phyloP scores from a whole-genome alignment of 2,113 vertebrate species.

The Chloropsis hardwickii region DNA sequence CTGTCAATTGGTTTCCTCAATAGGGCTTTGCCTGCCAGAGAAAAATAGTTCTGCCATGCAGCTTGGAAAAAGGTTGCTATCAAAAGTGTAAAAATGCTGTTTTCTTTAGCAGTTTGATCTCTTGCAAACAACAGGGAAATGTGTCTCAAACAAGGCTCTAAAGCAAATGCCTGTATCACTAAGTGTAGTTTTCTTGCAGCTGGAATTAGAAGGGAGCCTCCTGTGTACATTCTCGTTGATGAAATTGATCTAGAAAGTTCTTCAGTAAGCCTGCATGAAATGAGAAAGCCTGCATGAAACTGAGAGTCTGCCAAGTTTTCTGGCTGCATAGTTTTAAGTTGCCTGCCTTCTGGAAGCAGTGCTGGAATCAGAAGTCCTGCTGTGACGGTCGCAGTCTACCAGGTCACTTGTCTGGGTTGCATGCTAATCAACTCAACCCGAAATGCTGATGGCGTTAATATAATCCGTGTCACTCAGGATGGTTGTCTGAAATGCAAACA shows the following conservation, averaged over 20 bases:
- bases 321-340: not conserved
- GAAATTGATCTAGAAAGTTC: constrained; percentile 28
- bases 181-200: not conserved
- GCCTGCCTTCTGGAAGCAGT: not conserved
- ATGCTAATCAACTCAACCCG: not conserved
- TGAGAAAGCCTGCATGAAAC: not conserved
- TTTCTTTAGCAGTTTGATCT: constrained; percentile 8
- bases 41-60: not conserved
- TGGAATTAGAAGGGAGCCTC: not conserved
- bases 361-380: not conserved
- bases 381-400: not conserved
- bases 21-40: not conserved
- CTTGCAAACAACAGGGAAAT: not conserved
- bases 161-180: not conserved
- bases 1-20: not conserved
- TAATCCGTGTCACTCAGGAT: not conserved
- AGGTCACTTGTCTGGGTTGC: not conserved
- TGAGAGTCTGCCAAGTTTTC: not conserved
- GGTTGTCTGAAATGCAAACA: not conserved
- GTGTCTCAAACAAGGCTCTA: not conserved
- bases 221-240: not conserved
- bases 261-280: not conserved
- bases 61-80: not conserved
- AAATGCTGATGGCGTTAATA: not conserved
- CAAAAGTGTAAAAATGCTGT: not conserved